Percentiles rank a stretch among this genome's conserved stretches.
These are phyloP conservation scores for Gibbula magus DNA, from an alignment of 2,888 invertebrate genomes.

Conservation along the genomic window DNA sequence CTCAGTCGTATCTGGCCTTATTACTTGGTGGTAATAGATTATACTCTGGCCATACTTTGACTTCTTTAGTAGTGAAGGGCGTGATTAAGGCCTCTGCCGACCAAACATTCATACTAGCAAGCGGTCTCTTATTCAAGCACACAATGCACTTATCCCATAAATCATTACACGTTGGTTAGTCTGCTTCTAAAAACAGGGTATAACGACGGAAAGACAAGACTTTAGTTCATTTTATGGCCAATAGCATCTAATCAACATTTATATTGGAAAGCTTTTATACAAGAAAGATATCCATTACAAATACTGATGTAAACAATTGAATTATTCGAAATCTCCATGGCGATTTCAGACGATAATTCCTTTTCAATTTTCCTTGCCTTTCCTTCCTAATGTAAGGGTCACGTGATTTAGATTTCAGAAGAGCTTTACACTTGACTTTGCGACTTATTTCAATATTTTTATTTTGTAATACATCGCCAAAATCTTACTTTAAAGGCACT, in stretches of 20 bases:
- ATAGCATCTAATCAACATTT: neutral
- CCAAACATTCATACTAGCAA: neutral
- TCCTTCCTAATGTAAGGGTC: too few species aligned
- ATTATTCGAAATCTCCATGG: neutral
- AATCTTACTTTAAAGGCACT: too few species aligned
- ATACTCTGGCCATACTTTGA: neutral
- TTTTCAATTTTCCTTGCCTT: neutral
- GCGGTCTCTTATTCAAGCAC: neutral
- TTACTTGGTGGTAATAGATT: conserved; percentile 1
- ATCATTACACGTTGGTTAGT: neutral
- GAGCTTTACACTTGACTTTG: too few species aligned
- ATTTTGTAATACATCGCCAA: too few species aligned
- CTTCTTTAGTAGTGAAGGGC: conserved; percentile 5
- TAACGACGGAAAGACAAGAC: neutral
- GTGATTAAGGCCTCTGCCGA: neutral
- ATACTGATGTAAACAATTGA: neutral
- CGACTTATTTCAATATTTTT: too few species aligned
- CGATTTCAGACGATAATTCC: neutral
- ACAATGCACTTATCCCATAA: neutral
- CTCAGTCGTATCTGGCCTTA: neutral
- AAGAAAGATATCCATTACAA: neutral
- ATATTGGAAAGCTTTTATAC: neutral
- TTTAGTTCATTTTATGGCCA: neutral
- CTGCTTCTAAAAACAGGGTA: conserved; percentile 1
- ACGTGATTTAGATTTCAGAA: too few species aligned